A percentile compares a stretch with the other conserved stretches of the same genome.
phyloP scores from a whole-genome alignment of 2,888 invertebrate genomes.

The Rhyacophila evoluta region DNA sequence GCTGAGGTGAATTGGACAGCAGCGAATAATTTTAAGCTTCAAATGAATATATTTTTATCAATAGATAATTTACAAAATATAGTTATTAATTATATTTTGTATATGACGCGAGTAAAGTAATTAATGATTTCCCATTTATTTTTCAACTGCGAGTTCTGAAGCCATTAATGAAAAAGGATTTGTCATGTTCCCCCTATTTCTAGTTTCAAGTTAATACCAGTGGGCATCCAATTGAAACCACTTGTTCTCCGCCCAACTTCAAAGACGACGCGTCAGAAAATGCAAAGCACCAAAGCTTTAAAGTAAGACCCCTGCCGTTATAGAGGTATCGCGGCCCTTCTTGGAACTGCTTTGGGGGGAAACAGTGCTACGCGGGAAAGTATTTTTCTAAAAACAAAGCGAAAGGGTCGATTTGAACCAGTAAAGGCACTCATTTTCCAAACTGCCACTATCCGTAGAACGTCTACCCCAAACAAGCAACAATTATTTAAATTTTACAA shows the following conservation, averaged over 20 bases:
- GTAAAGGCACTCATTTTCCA: conserved; percentile 4
- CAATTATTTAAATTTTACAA: not conserved
- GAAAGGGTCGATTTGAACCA: conserved; percentile 11
- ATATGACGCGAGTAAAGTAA: not conserved
- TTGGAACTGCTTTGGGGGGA: not conserved
- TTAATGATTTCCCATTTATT: not conserved
- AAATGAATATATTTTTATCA: too few species aligned
- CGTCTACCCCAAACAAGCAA: not conserved
- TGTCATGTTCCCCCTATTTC: not conserved
- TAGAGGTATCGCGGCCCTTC: not conserved
- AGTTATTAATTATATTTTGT: too few species aligned
- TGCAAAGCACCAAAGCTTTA: conserved; percentile 43
- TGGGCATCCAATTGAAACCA: not conserved
- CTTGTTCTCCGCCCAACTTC: conserved; percentile 29
- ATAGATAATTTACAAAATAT: too few species aligned
- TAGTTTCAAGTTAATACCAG: not conserved
- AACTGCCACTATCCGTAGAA: not conserved
- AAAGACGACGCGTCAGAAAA: conserved; percentile 43
- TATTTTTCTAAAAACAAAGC: not conserved
- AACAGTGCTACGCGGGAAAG: conserved; percentile 5
- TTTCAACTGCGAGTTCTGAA: too few species aligned
- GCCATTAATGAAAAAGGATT: not conserved
- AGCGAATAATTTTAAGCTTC: too few species aligned
- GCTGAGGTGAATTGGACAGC: too few species aligned
- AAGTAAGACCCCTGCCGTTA: conserved; percentile 29